Evolutionary conservation across 2,797 vertebrate species (phyloP).

Genomic region (Enteromius trimaculatus): DNA sequence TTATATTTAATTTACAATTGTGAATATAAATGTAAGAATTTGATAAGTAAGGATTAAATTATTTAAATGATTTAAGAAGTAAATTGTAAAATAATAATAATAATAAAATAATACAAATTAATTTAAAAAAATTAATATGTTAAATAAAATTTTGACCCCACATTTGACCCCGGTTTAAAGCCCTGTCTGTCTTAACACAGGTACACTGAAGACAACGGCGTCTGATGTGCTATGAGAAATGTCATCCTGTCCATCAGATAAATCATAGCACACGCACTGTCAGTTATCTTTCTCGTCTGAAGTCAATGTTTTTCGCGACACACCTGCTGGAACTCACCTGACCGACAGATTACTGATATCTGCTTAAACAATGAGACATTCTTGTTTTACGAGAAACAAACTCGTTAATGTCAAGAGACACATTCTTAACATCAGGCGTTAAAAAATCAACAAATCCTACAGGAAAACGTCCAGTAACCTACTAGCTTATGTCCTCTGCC

Average conservation of each 20-base stretch:
- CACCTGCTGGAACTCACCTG: slow-evolving; percentile 22
- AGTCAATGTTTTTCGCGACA: not conserved
- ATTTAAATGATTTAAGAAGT: too few species aligned
- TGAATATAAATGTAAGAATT: not conserved
- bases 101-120: too few species aligned
- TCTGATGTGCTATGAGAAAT: not conserved
- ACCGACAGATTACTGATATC: not conserved
- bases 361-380: not conserved
- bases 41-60: too few species aligned
- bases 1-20: too few species aligned
- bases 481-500: slow-evolving; percentile 2
- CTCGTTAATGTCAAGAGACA: not conserved
- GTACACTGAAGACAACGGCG: not conserved
- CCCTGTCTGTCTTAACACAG: not conserved
- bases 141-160: not conserved
- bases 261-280: not conserved
- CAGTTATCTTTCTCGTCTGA: not conserved
- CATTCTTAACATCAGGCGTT: not conserved
- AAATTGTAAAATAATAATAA: not conserved
- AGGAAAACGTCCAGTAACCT: not conserved
- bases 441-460: not conserved
- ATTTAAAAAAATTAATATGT: not conserved
- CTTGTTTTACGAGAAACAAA: not conserved
- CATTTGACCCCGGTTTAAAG: not conserved
- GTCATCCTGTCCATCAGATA: slow-evolving; percentile 5